These are phyloP conservation scores for Caretta caretta DNA, from an alignment of 2,113 vertebrate genomes.

Conservation along the genomic window DNA sequence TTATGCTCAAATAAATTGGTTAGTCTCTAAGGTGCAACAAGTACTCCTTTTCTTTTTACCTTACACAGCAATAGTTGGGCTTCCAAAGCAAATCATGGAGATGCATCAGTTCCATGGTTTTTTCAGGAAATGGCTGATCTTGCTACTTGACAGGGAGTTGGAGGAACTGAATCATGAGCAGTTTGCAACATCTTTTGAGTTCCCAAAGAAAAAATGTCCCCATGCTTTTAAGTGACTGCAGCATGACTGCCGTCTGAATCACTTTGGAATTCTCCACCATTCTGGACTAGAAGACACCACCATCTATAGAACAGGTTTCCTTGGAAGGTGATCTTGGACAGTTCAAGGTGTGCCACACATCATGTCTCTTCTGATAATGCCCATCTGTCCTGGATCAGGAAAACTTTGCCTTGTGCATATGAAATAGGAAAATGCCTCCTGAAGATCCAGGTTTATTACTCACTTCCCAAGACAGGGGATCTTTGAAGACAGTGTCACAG, in stretches of 20 bases:
- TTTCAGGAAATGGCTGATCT: not conserved
- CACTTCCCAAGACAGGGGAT: not conserved
- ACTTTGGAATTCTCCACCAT: not conserved
- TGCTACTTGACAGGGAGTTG: not conserved
- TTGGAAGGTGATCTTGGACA: not conserved
- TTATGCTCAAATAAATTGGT: too few relatives aligned
- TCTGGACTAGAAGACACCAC: not conserved
- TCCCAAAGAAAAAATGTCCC: not conserved
- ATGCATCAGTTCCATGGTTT: not conserved
- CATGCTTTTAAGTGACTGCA: not conserved
- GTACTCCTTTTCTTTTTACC: not conserved
- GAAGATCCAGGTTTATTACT: not conserved
- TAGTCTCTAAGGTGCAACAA: too few relatives aligned
- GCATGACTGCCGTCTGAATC: not conserved
- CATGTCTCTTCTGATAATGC: not conserved
- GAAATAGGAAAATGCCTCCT: not conserved
- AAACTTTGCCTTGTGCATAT: not conserved
- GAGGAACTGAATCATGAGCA: not conserved
- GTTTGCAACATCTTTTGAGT: not conserved
- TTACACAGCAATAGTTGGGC: not conserved
- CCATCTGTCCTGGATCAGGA: rapidly evolving
- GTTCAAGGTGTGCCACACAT: not conserved
- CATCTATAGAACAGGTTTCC: not conserved
- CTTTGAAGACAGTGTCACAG: not conserved
- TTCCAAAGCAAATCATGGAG: not conserved